A percentile compares a stretch with the other conserved stretches of the same genome.
Evolutionary conservation across 2,113 vertebrate genomes (phyloP).

Genomic region (Steatornis caripensis): DNA sequence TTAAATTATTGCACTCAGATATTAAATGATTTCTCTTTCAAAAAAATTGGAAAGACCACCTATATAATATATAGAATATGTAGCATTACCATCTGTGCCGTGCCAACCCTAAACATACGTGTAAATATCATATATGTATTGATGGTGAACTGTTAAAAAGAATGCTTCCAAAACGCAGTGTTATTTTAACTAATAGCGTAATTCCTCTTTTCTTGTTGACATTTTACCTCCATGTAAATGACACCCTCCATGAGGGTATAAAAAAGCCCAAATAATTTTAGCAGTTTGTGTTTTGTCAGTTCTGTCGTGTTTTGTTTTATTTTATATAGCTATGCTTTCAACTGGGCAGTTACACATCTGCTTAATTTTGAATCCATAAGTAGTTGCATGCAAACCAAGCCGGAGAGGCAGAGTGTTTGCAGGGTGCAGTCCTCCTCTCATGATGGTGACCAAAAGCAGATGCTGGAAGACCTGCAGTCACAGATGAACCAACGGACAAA

Average conservation of each 20-base stretch:
- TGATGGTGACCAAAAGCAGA: background rate
- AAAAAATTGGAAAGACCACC: background rate
- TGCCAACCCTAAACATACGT: background rate
- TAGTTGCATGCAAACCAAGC: background rate
- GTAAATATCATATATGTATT: background rate
- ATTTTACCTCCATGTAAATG: background rate
- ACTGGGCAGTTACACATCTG: background rate
- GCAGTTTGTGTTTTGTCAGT: background rate
- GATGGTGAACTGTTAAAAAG: background rate
- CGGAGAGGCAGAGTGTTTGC: background rate
- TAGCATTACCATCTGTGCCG: background rate
- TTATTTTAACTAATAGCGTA: background rate
- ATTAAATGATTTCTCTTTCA: background rate
- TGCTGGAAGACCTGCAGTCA: background rate
- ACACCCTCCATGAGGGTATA: background rate
- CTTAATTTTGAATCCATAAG: background rate
- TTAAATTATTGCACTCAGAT: background rate
- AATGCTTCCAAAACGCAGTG: background rate
- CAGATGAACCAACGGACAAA: background rate
- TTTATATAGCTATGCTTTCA: background rate
- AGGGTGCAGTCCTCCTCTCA: background rate
- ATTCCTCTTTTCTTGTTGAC: background rate
- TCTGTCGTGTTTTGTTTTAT: background rate
- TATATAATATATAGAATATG: background rate
- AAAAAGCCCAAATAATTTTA: background rate